A percentile compares a stretch with the other conserved stretches of the same genome.
Conservation (phyloP, 2,113 vertebrate species). For the Daboia siamensis region DNA sequence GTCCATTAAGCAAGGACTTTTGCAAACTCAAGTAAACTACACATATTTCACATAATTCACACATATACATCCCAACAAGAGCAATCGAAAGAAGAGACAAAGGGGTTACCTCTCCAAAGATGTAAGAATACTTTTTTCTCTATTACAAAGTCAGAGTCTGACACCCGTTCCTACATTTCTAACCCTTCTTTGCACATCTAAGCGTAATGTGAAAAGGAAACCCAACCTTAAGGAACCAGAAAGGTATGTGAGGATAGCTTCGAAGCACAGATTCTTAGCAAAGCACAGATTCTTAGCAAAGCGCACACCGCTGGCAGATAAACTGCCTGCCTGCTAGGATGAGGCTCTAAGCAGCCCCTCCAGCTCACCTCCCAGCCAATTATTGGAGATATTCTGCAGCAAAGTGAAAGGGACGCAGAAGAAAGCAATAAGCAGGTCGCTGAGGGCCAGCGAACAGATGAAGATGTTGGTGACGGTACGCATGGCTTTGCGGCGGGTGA, state of each 20-base stretch:
- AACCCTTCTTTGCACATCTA: not conserved
- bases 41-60: no score
- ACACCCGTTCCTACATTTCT: not conserved
- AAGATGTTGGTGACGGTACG: constrained; percentile 75
- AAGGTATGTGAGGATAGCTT: not conserved
- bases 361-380: constrained; percentile 73
- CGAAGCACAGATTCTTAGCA: not conserved
- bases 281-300: not conserved
- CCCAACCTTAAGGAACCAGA: no score
- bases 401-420: constrained; percentile 76
- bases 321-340: not conserved
- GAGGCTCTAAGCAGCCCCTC: not conserved
- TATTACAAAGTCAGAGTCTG: not conserved
- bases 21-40: not conserved
- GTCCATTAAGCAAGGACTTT: not conserved
- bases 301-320: not conserved
- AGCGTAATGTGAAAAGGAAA: not conserved
- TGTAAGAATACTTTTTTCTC: not conserved
- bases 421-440: constrained; percentile 75
- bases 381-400: constrained; percentile 72
- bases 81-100: not conserved
- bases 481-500: constrained; percentile 71
- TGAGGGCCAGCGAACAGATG: constrained; percentile 76
- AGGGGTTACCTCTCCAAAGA: not conserved
- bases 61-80: not conserved